Evolutionary conservation across 2,113 vertebrate species (phyloP).

Genomic region (Poecilia latipinna): DNA sequence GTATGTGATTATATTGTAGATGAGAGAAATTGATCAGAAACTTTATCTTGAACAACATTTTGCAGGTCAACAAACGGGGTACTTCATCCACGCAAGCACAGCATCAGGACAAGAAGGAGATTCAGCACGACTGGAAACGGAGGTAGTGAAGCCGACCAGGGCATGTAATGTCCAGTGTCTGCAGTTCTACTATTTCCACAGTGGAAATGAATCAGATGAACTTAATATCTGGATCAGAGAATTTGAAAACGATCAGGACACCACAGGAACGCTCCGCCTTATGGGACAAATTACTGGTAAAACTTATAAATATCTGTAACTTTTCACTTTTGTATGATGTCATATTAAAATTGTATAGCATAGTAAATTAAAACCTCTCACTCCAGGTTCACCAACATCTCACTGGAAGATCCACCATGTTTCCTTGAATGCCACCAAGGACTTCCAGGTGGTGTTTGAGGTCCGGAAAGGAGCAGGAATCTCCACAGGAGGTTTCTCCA

Average conservation of each 20-base stretch:
- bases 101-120: constrained; percentile 33
- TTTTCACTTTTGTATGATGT: background rate
- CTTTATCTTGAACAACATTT: background rate
- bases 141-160: constrained; percentile 73
- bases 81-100: constrained; percentile 83
- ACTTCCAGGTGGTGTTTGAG: constrained; percentile 85
- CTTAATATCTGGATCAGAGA: constrained; percentile 82
- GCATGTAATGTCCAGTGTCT: constrained; percentile 82
- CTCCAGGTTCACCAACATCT: constrained; percentile 45
- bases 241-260: constrained; percentile 34
- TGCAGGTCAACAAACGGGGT: background rate
- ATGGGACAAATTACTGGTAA: constrained; percentile 78
- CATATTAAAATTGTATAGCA: background rate
- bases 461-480: constrained; percentile 71
- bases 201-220: constrained; percentile 64
- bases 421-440: constrained; percentile 56
- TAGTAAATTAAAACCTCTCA: background rate
- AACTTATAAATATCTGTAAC: too few relatives aligned
- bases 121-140: constrained; percentile 79
- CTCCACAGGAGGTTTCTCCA: constrained; percentile 84
- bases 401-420: constrained; percentile 85
- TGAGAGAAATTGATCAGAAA: too few relatives aligned
- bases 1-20: too few relatives aligned
- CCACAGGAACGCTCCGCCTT: constrained; percentile 59
- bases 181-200: constrained; percentile 86